Evolutionary conservation across 2,888 invertebrate genomes (phyloP), one percentile per base, ranked within the genome.

Genomic region (Tholera decimalis): DNA sequence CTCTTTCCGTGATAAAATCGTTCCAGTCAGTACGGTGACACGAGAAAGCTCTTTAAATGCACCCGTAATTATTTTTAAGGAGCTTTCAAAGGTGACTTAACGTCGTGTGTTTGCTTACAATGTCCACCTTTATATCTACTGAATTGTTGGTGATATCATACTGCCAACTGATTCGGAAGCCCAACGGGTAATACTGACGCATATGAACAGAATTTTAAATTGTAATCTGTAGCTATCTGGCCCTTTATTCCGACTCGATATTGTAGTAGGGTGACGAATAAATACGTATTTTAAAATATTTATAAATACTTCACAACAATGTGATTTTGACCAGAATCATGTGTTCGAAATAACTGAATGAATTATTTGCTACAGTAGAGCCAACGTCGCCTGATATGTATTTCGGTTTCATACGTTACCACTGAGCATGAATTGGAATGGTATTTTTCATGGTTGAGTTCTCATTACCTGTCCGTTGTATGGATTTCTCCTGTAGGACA

Each of bases 131-230:
- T 26, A 65, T 26, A 67, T 28, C 60, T 50, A 2, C 33, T 13
- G 46, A 46, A 28, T 28, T 35, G 20, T 7, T 35, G 50, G 18
- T 59, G 67, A 66, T 46, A 39, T 47, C 51, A 47, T 13, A 47
- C 30, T 43, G 24, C 20, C n/a, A 46, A 6, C 47, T 41, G 41
- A 54, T 37, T 49, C 24, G 22, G 1, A 43, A 43, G 67, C 47
- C 61, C 60, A 67, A 7, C 24, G 5, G n/a, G 28, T 43, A 18
- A 37, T 24, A 20, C 30, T 68, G 68, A 67, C 67, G 47, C 60
- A 68, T 60, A 7, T 2, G 24, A 2, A 35, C 53, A 53, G 2
- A 49, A 26, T 49, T 22, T 28, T 67, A 30, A 1, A 30, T 51
- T 26, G 30, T 37, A 24, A 37, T 28, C 2, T 15, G 43, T 28